These are phyloP conservation scores for Limanda limanda DNA, from an alignment of 2,113 vertebrate genomes.

Conservation along the genomic window DNA sequence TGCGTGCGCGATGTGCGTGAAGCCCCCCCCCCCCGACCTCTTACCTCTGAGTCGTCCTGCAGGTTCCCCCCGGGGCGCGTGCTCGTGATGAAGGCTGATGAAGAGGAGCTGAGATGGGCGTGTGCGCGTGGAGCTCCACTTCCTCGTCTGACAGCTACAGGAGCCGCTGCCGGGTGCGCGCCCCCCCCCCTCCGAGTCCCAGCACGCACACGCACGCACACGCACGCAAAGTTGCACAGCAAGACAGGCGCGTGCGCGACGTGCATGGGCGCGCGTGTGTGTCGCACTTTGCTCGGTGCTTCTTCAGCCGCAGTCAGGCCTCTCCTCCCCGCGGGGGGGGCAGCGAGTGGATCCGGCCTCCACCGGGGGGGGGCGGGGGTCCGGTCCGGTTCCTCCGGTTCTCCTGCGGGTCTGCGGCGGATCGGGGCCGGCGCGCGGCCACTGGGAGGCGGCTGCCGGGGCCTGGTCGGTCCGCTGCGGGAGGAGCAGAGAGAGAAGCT, in stretches of 20 bases:
- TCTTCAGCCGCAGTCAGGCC: slow-evolving; percentile 34
- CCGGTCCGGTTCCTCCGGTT: too few relatives aligned
- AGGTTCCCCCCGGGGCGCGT: slow-evolving; percentile 56
- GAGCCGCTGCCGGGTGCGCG: slow-evolving; percentile 46
- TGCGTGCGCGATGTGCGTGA: too few relatives aligned
- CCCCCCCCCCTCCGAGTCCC: too few relatives aligned
- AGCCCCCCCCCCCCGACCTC: slow-evolving; percentile 19
- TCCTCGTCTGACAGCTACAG: slow-evolving; percentile 72
- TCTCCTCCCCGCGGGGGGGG: slow-evolving; percentile 13
- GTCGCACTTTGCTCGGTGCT: slow-evolving; percentile 58
- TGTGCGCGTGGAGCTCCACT: slow-evolving; percentile 64
- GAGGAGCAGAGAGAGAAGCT: too few relatives aligned
- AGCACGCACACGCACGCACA: neutral
- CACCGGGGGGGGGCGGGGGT: neutral
- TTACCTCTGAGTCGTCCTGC: slow-evolving; percentile 56
- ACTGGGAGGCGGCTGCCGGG: slow-evolving; percentile 62
- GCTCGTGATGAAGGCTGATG: slow-evolving; percentile 5
- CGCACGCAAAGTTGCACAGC: slow-evolving; percentile 19
- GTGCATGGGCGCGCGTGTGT: slow-evolving; percentile 30
- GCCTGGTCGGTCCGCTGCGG: slow-evolving; percentile 63
- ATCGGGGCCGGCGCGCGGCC: slow-evolving; percentile 47
- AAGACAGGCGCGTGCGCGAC: slow-evolving; percentile 30
- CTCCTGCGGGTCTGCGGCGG: slow-evolving; percentile 41
- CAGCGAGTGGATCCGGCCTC: slow-evolving; percentile 22
- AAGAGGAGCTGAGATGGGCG: slow-evolving; percentile 48